These are phyloP conservation scores for Flexamia atlantica DNA, from an alignment of 2,888 invertebrate species.

Conservation along the genomic window DNA sequence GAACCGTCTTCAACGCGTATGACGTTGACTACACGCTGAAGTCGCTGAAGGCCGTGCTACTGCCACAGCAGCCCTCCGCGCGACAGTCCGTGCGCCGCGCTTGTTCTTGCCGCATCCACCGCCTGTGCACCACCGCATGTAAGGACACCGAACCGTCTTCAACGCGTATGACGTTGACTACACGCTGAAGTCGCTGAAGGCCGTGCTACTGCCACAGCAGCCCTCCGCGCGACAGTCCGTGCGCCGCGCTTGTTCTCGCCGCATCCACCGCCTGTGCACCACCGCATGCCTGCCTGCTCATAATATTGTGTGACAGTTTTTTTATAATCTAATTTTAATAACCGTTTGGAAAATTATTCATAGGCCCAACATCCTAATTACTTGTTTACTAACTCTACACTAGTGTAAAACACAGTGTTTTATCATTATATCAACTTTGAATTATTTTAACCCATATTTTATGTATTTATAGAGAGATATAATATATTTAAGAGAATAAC, in stretches of 20 bases:
- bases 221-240: not conserved
- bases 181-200: not conserved
- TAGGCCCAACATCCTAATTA: too few species aligned
- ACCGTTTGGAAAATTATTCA: too few species aligned
- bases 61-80: not conserved
- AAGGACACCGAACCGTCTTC: not conserved
- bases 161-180: not conserved
- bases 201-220: not conserved
- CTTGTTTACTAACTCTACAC: too few species aligned
- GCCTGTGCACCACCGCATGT: not conserved
- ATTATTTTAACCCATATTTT: too few species aligned
- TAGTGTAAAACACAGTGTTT: too few species aligned
- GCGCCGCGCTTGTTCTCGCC: not conserved
- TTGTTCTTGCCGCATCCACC: not conserved
- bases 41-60: not conserved
- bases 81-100: constrained; percentile 14
- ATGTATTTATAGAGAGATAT: too few species aligned
- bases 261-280: not conserved
- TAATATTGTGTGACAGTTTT: too few species aligned
- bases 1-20: too few species aligned
- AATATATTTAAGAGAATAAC: too few species aligned
- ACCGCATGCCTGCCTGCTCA: too few species aligned
- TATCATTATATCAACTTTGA: too few species aligned
- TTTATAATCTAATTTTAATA: too few species aligned
- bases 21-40: not conserved